Base-by-base conservation (phyloP, 92 coral and sea anemone genomes). In the Desmophyllum pertusum region DNA sequence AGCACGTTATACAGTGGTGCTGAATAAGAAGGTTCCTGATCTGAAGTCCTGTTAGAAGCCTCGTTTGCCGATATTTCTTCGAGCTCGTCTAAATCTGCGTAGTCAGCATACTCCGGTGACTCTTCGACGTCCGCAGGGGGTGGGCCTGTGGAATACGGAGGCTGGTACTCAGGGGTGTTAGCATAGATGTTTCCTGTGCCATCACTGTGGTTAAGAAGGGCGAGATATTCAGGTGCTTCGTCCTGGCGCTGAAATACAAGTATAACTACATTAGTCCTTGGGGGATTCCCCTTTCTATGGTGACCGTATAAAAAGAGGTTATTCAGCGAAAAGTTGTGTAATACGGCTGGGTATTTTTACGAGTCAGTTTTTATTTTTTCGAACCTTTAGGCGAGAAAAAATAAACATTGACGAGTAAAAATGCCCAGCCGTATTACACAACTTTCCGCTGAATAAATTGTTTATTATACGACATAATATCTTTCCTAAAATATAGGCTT, bases 81-180 rank as follows among this genome's bases (percentile, higher is more conserved):
- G 19, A 82, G 86, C 53, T 82, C 79, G 46, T 82, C 86, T 41
- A 82, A 57, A 36, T 84, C 87, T 46, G 81, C 81, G 15, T 76
- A 84, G 75, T 84, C 87, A 7, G 87, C 87, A 35, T 84, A 84
- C 63, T 75, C 87, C 2, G 87, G 82, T 21, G 50, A 45, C 25
- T 84, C 87, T 6, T 75, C 68, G 23, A 30, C 3, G 36, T 82
- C 71, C 61, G 55, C 79, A 25, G 86, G 86, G 72, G 86, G 86
- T 50, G 82, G 87, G 65, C 81, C 81, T 42, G 87, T 84, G 78
- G 86, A 53, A 62, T 82, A 82, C n/a, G 86, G 86, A 2, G 86
- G 86, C 33, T 82, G 86, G 41, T 71, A 82, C 59, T 71, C 70
- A 10, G 79, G 72, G 59, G 61, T 61, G n/a, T 46, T 57, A 25